Base-by-base conservation (phyloP, 1,140 invertebrate species). In the Scylla paramamosain region DNA sequence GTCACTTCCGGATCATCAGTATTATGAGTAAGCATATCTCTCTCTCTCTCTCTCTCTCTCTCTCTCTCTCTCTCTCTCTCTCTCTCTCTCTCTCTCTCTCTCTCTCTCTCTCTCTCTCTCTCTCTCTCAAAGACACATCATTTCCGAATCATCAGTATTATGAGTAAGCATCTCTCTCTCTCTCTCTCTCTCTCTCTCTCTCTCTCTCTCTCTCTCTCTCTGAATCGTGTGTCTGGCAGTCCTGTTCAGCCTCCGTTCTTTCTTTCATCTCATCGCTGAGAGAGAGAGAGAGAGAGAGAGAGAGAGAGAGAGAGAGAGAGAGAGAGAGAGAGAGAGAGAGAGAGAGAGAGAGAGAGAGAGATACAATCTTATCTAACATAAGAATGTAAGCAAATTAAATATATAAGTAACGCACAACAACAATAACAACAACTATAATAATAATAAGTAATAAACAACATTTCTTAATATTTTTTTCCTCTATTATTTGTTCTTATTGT, bases 301-400 rank as follows among this genome's bases (percentile, higher is more conserved):
- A 84, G 83, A 84, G n/a, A 28, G n/a, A 84, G 83, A 84, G 83
- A 84, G n/a, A 28, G n/a, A 84, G 83, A 84, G n/a, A 28, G n/a
- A 84, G 83, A 84, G n/a, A 28, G n/a, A 84, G 83, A 84, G n/a
- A 28, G n/a, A 84, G 83, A 84, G n/a, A 28, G n/a, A 84, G 83
- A 84, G n/a, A 28, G n/a, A 84, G 83, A 32, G n/a, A n/a, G n/a
- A 28, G n/a, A 29, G 20, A 20, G 20, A 59, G 52, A 59, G 14
- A 59, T 16, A 39, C 6, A 39, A 20, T 12, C 52, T 14, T 20
- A 59, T 59, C 52, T 59, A 20, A 12, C 10, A 12, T 59, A 59
- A 8, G 52, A 59, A 14, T 59, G 10, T 14, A 59, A 59, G n/a
- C n/a, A 59, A 59, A 84, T 4, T 84, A 20, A 84, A 84, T 20